These are phyloP conservation scores for Onchidella celtica DNA, from an alignment of 2,888 invertebrate genomes.

Conservation along the genomic window DNA sequence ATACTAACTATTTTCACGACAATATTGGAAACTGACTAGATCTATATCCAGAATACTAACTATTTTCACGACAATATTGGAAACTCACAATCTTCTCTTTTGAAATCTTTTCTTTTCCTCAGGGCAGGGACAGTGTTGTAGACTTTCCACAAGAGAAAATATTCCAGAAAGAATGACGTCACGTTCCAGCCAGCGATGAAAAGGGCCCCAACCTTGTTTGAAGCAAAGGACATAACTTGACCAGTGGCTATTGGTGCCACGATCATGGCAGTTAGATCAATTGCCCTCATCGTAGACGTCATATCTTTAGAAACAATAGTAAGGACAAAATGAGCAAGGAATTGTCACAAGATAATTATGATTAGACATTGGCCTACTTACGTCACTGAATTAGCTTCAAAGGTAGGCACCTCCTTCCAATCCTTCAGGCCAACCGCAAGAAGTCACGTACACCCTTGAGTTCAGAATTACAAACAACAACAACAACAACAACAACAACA, in stretches of 20 bases:
- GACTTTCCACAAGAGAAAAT: conserved; percentile 79
- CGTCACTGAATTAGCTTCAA: too few relatives aligned
- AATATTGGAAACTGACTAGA: too few relatives aligned
- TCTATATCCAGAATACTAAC: too few relatives aligned
- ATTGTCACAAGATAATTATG: too few relatives aligned
- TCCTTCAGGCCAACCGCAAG: too few relatives aligned
- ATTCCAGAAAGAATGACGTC: conserved; percentile 81
- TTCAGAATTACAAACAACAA: too few relatives aligned
- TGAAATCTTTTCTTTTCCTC: conserved; percentile 46
- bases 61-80: background rate
- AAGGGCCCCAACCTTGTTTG: conserved; percentile 70
- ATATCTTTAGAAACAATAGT: conserved; percentile 79
- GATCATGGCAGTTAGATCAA: conserved; percentile 81
- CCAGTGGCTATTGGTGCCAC: conserved; percentile 81
- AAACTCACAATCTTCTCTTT: conserved; percentile 1
- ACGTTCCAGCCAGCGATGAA: conserved; percentile 81
- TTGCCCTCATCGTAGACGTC: conserved; percentile 81
- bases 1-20: background rate
- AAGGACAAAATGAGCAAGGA: too few relatives aligned
- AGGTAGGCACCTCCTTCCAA: too few relatives aligned
- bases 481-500: too few relatives aligned
- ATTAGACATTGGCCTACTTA: too few relatives aligned
- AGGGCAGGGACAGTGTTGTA: conserved; percentile 80
- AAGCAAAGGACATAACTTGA: conserved; percentile 79
- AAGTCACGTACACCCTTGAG: too few relatives aligned